Evolutionary conservation across 2,888 invertebrate genomes (phyloP).

Genomic region (Athripsodes cinereus): DNA sequence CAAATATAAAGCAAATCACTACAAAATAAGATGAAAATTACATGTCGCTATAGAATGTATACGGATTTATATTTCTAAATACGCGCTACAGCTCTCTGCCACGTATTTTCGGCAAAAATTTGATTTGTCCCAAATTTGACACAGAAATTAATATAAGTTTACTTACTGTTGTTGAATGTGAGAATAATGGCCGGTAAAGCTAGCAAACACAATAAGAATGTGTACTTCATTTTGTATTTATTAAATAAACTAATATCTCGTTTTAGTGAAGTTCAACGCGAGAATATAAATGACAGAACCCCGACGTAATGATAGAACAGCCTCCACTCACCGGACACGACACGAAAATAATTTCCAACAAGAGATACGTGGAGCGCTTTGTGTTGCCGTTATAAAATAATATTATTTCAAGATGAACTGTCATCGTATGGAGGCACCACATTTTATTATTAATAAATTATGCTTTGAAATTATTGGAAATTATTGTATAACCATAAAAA

Average conservation of each 20-base stretch:
- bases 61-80: no score
- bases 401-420: no score
- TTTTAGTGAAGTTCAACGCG: background rate
- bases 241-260: background rate
- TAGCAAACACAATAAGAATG: slow-evolving; percentile 52
- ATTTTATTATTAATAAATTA: no score
- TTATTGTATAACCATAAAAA: no score
- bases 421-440: no score
- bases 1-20: no score
- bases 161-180: slow-evolving; percentile 68
- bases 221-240: slow-evolving; percentile 58
- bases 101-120: slow-evolving; percentile 36
- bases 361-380: slow-evolving; percentile 48
- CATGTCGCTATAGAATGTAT: no score
- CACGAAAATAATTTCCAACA: slow-evolving; percentile 43
- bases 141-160: slow-evolving; percentile 31
- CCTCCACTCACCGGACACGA: slow-evolving; percentile 35
- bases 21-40: no score
- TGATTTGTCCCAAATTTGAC: slow-evolving; percentile 23
- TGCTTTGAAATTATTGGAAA: no score
- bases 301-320: background rate
- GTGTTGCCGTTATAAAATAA: slow-evolving; percentile 2
- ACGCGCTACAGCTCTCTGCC: slow-evolving; percentile 39
- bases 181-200: slow-evolving; percentile 66
- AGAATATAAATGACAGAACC: background rate